Evolutionary conservation across 2,888 invertebrate species (phyloP).

Genomic region (Tenthredo distinguenda): DNA sequence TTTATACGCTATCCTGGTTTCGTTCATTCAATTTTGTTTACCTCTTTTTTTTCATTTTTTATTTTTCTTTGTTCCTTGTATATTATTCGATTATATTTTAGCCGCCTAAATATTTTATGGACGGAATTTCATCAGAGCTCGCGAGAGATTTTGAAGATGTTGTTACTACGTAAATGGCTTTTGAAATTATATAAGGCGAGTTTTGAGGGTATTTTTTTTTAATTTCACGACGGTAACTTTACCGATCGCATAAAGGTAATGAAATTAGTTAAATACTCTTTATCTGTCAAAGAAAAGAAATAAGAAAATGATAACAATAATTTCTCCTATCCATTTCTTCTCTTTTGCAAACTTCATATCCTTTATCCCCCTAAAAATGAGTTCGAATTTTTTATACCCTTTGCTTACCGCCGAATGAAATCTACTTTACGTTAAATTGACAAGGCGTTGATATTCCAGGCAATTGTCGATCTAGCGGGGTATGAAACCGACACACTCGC

Average conservation of each 20-base stretch:
- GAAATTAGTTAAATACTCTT: conserved; percentile 22
- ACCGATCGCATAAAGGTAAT: background rate
- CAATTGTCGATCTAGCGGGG: conserved; percentile 32
- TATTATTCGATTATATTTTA: conserved; percentile 9
- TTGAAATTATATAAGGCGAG: conserved; percentile 27
- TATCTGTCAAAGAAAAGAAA: background rate
- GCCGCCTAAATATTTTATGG: conserved; percentile 9
- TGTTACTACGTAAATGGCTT: conserved; percentile 11
- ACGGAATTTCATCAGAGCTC: conserved; percentile 15
- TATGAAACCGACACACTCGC: conserved; percentile 8
- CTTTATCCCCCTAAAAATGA: background rate
- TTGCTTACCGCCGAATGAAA: background rate
- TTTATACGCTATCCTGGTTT: background rate
- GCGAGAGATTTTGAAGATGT: conserved; percentile 5
- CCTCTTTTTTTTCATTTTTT: background rate
- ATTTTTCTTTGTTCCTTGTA: background rate
- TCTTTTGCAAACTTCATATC: background rate
- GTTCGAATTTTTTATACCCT: background rate
- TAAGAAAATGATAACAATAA: background rate
- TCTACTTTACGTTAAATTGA: conserved; percentile 2
- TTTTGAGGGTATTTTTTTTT: conserved; percentile 17
- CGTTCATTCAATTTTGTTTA: background rate
- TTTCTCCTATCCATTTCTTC: background rate
- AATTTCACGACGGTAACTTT: background rate
- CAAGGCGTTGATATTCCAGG: conserved; percentile 33